Percentiles rank a stretch among this genome's conserved stretches.
Evolutionary conservation across 2,797 vertebrate species (phyloP).

Genomic region (Enteromius anoplus): DNA sequence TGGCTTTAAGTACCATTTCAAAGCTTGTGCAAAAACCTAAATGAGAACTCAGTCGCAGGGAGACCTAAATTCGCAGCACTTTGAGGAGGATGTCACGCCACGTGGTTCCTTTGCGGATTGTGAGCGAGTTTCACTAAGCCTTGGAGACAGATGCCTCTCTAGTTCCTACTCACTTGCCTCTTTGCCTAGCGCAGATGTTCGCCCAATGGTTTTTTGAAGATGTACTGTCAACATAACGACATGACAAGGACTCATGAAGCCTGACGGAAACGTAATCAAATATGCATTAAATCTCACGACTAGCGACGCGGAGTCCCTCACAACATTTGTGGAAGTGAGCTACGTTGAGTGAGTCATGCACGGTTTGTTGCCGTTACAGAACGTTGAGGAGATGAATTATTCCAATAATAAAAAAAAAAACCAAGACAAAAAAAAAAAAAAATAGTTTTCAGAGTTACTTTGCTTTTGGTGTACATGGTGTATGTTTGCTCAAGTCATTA

Average conservation of each 20-base stretch:
- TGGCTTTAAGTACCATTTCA: constrained; percentile 37
- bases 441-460: constrained; percentile 15
- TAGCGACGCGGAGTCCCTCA: constrained; percentile 69
- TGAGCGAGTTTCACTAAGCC: constrained; percentile 10
- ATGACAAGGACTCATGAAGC: constrained; percentile 56
- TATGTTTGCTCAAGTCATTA: constrained; percentile 21
- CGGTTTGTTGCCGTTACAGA: background rate
- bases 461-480: background rate
- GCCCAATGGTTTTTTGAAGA: constrained; percentile 23
- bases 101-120: constrained; percentile 2
- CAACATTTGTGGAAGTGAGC: constrained; percentile 71
- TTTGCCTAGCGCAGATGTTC: constrained; percentile 4
- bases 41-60: background rate
- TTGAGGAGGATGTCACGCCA: constrained; percentile 31
- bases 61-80: constrained; percentile 32
- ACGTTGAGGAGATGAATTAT: background rate
- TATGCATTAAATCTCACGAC: constrained; percentile 71
- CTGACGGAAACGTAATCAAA: constrained; percentile 74
- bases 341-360: constrained; percentile 65
- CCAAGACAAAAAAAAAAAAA: too few relatives aligned
- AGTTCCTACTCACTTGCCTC: constrained; percentile 32
- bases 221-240: constrained; percentile 46
- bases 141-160: constrained; percentile 22
- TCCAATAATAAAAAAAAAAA: background rate
- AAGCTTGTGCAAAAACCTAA: constrained; percentile 24